Evolutionary conservation across 1,140 invertebrate species (phyloP).

Genomic region (Bombus huntii): DNA sequence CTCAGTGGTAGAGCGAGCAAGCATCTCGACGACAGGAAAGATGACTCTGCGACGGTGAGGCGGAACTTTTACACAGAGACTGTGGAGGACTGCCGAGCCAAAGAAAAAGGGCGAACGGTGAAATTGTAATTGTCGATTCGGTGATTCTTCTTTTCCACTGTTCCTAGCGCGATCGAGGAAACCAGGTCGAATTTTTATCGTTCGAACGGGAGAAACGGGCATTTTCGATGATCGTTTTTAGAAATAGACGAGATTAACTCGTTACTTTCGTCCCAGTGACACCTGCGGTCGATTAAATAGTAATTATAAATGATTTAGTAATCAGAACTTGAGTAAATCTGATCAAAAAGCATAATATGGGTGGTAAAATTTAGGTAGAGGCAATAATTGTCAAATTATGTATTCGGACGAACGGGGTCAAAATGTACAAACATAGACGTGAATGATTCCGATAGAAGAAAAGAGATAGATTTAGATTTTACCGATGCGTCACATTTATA

Average conservation of each 20-base stretch:
- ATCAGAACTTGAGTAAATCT: not conserved
- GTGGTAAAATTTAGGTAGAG: not conserved
- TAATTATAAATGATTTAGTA: conserved; percentile 31
- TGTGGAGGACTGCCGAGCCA: too few species aligned
- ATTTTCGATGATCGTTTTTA: not conserved
- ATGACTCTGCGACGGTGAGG: conserved; percentile 4
- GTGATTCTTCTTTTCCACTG: not conserved
- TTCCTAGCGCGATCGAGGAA: not conserved
- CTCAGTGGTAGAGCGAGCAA: conserved; percentile 18
- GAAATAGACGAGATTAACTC: not conserved
- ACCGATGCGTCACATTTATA: not conserved
- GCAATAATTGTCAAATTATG: conserved; percentile 7
- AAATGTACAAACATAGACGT: not conserved
- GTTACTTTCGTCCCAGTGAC: not conserved
- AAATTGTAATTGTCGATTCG: conserved; percentile 23
- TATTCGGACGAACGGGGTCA: conserved; percentile 6
- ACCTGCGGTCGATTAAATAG: conserved; percentile 2
- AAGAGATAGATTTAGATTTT: not conserved
- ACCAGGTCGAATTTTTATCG: not conserved
- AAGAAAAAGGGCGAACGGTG: not conserved
- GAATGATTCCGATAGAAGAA: not conserved
- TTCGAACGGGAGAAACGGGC: not conserved
- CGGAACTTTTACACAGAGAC: conserved; percentile 12
- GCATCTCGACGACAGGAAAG: conserved; percentile 24
- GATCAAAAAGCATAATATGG: not conserved